Evolutionary conservation across 2,888 invertebrate genomes (phyloP).

Genomic region (Hydriomena furcata): DNA sequence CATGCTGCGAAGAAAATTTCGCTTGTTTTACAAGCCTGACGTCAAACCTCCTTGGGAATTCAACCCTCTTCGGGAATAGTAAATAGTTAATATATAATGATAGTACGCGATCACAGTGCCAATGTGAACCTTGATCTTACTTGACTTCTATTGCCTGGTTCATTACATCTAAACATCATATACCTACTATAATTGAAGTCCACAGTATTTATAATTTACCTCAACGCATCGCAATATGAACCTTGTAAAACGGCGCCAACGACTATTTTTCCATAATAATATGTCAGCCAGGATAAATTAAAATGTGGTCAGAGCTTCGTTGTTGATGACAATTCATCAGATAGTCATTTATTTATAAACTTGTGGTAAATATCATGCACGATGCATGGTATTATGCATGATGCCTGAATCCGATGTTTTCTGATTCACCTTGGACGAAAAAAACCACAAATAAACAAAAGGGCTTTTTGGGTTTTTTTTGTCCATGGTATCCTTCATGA

Average conservation of each 20-base stretch:
- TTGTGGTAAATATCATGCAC: no score
- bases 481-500: no score
- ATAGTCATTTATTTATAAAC: not conserved
- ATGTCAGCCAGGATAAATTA: conserved; percentile 4
- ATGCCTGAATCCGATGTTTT: no score
- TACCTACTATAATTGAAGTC: conserved; percentile 20
- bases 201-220: conserved; percentile 10
- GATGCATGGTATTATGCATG: no score
- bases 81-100: no score
- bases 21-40: no score
- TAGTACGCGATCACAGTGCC: conserved; percentile 1
- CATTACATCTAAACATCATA: conserved; percentile 20
- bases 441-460: no score
- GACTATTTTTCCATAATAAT: not conserved
- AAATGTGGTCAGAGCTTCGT: conserved; percentile 12
- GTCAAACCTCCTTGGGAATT: no score
- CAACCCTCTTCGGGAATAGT: no score
- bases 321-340: conserved; percentile 2
- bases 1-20: no score
- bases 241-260: not conserved
- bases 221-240: not conserved
- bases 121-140: conserved; percentile 45
- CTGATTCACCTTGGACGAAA: no score
- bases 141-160: conserved; percentile 38
- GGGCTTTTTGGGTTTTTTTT: no score